Percentiles rank a stretch among this genome's conserved stretches.
These are phyloP conservation scores for Perizoma affinitatum DNA, from an alignment of 2,888 invertebrate species.

Conservation along the genomic window DNA sequence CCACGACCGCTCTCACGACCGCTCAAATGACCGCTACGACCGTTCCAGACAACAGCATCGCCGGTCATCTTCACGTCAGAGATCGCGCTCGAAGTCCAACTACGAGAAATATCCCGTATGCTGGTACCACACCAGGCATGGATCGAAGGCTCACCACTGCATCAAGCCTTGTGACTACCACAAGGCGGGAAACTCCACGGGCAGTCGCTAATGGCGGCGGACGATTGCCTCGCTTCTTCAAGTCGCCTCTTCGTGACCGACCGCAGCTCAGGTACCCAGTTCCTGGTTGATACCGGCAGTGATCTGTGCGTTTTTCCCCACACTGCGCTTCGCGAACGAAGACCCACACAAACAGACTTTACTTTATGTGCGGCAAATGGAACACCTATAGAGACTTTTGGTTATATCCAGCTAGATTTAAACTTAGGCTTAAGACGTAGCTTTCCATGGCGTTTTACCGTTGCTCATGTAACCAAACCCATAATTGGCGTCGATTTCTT, in stretches of 20 bases:
- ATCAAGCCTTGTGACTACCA: constrained; percentile 1
- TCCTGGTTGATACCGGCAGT: neutral
- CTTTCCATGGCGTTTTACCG: constrained; percentile 10
- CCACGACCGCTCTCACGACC: too few relatives aligned
- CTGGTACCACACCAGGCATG: neutral
- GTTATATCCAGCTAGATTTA: neutral
- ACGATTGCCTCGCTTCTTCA: constrained; percentile 1
- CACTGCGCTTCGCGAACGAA: constrained; percentile 1
- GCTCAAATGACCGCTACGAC: too few relatives aligned
- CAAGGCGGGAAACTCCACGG: constrained; percentile 15
- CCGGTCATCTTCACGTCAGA: too few relatives aligned
- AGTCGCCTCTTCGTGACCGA: constrained; percentile 2
- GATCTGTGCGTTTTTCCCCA: constrained; percentile 3
- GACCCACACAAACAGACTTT: neutral
- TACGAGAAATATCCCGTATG: neutral
- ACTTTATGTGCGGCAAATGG: neutral
- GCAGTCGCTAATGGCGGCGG: constrained; percentile 22
- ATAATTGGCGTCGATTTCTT: constrained; percentile 15
- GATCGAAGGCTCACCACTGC: neutral
- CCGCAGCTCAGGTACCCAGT: neutral
- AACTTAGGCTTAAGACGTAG: constrained; percentile 8
- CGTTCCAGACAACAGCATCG: too few relatives aligned
- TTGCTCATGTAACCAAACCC: constrained; percentile 7
- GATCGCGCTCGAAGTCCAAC: neutral
- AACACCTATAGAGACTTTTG: neutral